phyloP scores from a whole-genome alignment of 2,797 vertebrate genomes.

The Schizopygopsis pylzovi region DNA sequence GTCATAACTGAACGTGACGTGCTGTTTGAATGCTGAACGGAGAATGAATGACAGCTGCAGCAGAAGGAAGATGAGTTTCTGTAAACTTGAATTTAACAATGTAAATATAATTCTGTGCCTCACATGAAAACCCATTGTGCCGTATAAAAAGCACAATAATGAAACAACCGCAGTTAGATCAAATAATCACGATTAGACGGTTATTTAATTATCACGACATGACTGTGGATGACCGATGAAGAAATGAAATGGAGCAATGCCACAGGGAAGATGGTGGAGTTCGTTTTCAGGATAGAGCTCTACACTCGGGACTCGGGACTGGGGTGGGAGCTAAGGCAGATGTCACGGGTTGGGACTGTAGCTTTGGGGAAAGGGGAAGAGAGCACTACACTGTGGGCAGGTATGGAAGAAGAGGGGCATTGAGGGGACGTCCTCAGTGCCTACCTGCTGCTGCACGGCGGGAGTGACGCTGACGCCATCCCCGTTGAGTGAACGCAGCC shows the following conservation, averaged over 20 bases:
- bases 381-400: constrained; percentile 20
- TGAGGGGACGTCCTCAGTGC: constrained; percentile 73
- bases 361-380: neutral
- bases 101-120: too few relatives aligned
- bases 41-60: too few relatives aligned
- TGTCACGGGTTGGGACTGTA: neutral
- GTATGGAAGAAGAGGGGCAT: constrained; percentile 55
- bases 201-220: neutral
- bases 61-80: too few relatives aligned
- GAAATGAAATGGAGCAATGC: neutral
- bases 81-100: too few relatives aligned
- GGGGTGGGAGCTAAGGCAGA: neutral
- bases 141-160: too few relatives aligned
- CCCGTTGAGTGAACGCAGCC: constrained; percentile 82
- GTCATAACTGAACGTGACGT: too few relatives aligned
- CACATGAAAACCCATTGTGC: too few relatives aligned
- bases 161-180: too few relatives aligned
- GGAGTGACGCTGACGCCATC: constrained; percentile 78
- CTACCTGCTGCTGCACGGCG: constrained; percentile 82
- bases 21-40: too few relatives aligned
- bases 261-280: neutral
- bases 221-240: neutral
- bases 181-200: too few relatives aligned
- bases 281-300: constrained; percentile 2
- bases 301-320: constrained; percentile 3